These are phyloP conservation scores for Lycorma delicatula DNA, from an alignment of 1,140 invertebrate species.

Conservation along the genomic window DNA sequence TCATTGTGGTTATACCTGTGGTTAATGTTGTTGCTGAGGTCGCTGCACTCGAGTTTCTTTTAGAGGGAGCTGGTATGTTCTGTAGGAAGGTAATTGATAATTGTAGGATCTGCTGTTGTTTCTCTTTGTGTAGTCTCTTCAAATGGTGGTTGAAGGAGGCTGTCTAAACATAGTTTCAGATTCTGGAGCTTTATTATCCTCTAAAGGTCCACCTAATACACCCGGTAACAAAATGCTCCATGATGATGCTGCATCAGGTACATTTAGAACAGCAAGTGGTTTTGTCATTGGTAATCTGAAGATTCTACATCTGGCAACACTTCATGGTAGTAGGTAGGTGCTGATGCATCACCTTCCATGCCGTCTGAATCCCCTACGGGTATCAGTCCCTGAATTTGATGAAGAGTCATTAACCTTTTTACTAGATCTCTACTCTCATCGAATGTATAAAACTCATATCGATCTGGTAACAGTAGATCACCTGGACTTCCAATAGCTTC, in stretches of 20 bases:
- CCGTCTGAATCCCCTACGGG: constrained; percentile 60
- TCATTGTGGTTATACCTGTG: no score
- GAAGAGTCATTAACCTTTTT: constrained; percentile 68
- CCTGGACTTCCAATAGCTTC: constrained; percentile 55
- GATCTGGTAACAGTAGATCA: constrained; percentile 62
- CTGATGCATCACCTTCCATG: constrained; percentile 30
- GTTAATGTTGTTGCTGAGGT: constrained; percentile 23
- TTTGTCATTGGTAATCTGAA: constrained; percentile 41
- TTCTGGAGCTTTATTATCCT: not conserved
- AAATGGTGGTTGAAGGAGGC: constrained; percentile 7
- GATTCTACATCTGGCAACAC: constrained; percentile 33
- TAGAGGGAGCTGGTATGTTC: constrained; percentile 31
- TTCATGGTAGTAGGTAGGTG: constrained; percentile 28
- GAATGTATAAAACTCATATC: constrained; percentile 76
- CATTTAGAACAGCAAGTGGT: constrained; percentile 44
- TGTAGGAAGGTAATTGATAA: constrained; percentile 27
- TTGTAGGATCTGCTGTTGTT: constrained; percentile 18
- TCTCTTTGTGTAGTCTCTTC: not conserved
- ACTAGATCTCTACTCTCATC: constrained; percentile 70
- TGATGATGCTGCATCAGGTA: constrained; percentile 58
- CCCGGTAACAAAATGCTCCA: constrained; percentile 70
- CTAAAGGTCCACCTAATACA: constrained; percentile 5
- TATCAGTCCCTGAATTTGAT: constrained; percentile 73
- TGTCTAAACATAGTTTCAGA: not conserved
- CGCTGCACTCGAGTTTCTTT: constrained; percentile 20